phyloP scores from a whole-genome alignment of 2,888 invertebrate species.

The Drosophila eohydei region DNA sequence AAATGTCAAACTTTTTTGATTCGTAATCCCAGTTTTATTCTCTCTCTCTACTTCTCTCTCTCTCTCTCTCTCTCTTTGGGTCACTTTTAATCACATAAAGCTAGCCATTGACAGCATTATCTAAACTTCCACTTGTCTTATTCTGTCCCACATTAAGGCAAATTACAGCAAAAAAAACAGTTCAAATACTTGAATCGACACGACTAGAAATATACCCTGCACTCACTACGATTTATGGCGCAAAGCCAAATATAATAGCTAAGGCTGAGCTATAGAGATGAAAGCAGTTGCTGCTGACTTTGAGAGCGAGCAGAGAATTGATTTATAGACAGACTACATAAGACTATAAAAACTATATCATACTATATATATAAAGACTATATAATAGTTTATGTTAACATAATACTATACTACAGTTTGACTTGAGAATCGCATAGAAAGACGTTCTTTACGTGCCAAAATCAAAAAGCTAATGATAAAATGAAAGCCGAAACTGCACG shows the following conservation, averaged over 20 bases:
- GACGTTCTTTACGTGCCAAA: no score
- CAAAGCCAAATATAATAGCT: background rate
- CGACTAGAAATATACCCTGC: conserved; percentile 7
- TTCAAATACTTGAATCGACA: background rate
- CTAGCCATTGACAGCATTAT: background rate
- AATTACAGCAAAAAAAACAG: background rate
- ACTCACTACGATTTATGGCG: background rate
- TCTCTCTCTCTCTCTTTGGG: background rate
- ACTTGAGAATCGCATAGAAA: no score
- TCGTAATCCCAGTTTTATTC: no score
- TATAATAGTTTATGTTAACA: no score
- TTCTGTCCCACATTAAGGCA: background rate
- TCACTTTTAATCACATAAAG: background rate
- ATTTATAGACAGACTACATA: no score
- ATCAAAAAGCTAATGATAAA: no score
- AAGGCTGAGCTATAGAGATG: background rate
- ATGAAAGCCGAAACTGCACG: no score
- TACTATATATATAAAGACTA: no score
- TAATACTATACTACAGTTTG: no score
- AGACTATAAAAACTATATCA: no score
- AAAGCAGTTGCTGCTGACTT: background rate
- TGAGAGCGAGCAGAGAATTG: background rate
- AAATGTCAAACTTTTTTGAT: conserved; percentile 50
- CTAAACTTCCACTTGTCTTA: background rate
- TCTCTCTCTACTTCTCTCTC: background rate